phyloP scores from a whole-genome alignment of 2,797 vertebrate species.

The Columba guinea region DNA sequence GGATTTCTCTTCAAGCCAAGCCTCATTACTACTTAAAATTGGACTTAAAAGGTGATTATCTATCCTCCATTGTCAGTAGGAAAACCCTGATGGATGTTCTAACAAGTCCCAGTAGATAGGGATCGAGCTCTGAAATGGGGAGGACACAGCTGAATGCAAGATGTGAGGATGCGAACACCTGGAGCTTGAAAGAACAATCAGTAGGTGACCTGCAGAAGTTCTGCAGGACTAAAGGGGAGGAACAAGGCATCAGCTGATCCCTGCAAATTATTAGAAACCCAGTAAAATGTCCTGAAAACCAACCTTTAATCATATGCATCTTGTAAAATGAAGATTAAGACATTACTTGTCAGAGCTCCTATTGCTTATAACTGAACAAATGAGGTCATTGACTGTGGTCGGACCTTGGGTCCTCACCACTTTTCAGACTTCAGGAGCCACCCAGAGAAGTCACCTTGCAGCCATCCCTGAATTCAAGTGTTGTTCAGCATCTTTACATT shows the following conservation, averaged over 20 bases:
- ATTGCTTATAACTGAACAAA: neutral
- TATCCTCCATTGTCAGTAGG: neutral
- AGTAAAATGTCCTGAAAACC: neutral
- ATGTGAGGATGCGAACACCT: neutral
- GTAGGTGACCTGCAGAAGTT: neutral
- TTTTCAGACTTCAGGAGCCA: neutral
- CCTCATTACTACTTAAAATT: constrained; percentile 24
- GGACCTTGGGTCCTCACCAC: neutral
- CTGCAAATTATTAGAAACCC: neutral
- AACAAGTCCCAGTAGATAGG: neutral
- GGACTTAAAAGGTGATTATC: constrained; percentile 10
- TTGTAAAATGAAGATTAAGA: neutral
- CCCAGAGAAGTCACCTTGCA: neutral
- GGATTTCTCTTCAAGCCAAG: constrained; percentile 39
- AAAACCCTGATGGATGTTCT: neutral
- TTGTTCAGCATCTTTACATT: neutral
- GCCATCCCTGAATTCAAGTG: neutral
- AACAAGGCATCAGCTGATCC: neutral
- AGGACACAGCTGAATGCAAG: neutral
- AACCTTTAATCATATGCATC: neutral
- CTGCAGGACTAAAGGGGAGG: neutral
- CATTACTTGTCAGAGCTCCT: neutral
- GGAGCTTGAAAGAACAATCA: neutral
- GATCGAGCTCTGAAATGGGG: neutral
- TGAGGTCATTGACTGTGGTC: neutral